These are phyloP conservation scores for Pristionchus fissidentatus DNA, from an alignment of 2,888 invertebrate species.

Conservation along the genomic window DNA sequence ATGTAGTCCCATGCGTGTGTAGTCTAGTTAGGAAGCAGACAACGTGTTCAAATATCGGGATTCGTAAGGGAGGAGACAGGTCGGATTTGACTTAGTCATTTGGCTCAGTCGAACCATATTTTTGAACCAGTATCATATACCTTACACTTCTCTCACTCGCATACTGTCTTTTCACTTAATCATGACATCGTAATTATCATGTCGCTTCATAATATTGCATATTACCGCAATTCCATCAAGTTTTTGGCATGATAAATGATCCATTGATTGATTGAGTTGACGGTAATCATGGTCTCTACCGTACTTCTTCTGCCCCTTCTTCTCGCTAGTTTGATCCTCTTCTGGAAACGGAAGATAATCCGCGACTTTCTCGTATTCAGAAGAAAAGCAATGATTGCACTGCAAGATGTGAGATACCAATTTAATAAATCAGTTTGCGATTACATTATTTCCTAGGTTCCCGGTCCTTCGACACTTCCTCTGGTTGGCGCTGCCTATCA, in stretches of 20 bases:
- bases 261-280: neutral
- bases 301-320: neutral
- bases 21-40: no score
- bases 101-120: neutral
- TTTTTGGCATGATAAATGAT: no score
- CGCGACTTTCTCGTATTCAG: neutral
- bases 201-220: no score
- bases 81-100: no score
- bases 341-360: conserved; percentile 6
- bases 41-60: no score
- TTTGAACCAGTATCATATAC: no score
- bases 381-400: neutral
- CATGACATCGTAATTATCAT: no score
- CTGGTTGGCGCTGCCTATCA: conserved; percentile 33
- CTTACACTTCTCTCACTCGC: no score
- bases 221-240: no score
- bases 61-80: no score
- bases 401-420: neutral
- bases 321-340: neutral
- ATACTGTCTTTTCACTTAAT: no score
- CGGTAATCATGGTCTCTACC: neutral
- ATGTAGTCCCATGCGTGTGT: no score
- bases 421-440: neutral
- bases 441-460: neutral
- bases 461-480: conserved; percentile 19